Conservation (phyloP, 2,797 vertebrate species). For the Bradypodion pumilum region DNA sequence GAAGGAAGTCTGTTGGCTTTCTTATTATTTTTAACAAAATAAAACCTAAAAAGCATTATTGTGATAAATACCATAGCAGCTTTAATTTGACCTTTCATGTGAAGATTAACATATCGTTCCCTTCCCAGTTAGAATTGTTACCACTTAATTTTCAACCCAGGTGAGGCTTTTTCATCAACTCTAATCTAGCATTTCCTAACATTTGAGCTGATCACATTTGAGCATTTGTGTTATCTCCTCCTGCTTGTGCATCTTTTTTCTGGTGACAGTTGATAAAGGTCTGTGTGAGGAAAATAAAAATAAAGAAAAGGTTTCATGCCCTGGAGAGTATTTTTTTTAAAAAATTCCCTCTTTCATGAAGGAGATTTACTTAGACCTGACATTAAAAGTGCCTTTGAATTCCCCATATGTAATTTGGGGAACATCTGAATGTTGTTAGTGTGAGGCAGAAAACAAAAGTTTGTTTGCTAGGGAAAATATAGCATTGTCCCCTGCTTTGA, state of each 20-base stretch:
- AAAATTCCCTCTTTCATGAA: neutral
- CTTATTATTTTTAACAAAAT: constrained; percentile 14
- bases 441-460: constrained; percentile 1
- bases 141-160: constrained; percentile 61
- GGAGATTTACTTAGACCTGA: neutral
- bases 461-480: neutral
- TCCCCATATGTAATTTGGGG: neutral
- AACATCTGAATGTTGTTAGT: neutral
- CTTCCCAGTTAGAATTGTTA: constrained; percentile 58
- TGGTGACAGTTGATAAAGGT: constrained; percentile 52
- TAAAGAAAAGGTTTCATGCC: constrained; percentile 34
- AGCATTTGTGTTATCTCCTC: constrained; percentile 67
- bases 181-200: neutral
- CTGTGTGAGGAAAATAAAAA: constrained; percentile 45
- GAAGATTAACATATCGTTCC: constrained; percentile 71
- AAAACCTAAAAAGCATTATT: neutral
- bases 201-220: constrained; percentile 60
- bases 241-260: constrained; percentile 54
- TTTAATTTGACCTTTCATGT: constrained; percentile 72
- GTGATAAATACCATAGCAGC: constrained; percentile 61
- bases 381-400: neutral
- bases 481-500: neutral
- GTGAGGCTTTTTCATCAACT: constrained; percentile 65
- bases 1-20: constrained; percentile 37
- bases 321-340: neutral